A percentile compares a stretch with the other conserved stretches of the same genome.
phyloP scores from a whole-genome alignment of 1,140 invertebrate species.

The Heliconius himera region DNA sequence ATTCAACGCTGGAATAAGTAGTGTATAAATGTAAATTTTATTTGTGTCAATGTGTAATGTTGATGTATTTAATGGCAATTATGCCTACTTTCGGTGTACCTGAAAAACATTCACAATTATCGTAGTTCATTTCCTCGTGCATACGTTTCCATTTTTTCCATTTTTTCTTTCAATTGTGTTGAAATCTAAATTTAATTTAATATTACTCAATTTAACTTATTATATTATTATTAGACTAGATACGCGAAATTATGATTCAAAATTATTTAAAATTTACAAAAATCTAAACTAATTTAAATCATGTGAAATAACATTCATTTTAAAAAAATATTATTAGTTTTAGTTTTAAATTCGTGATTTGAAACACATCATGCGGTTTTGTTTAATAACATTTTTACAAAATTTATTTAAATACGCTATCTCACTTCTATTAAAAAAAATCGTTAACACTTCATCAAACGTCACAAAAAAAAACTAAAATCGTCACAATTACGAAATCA shows the following conservation, averaged over 20 bases:
- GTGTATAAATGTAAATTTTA: neutral
- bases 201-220: neutral
- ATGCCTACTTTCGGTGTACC: neutral
- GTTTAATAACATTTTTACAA: neutral
- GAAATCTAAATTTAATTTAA: neutral
- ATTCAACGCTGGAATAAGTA: neutral
- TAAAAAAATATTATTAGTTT: too few species aligned
- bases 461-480: slow-evolving; percentile 33
- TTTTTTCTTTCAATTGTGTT: neutral
- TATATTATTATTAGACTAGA: neutral
- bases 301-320: too few species aligned
- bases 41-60: neutral
- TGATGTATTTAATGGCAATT: neutral
- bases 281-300: too few species aligned
- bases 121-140: neutral
- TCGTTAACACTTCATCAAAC: neutral
- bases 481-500: slow-evolving; percentile 46
- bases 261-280: too few species aligned
- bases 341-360: too few species aligned
- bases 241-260: neutral
- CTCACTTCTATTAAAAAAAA: neutral
- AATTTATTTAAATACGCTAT: too few species aligned
- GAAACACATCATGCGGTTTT: too few species aligned
- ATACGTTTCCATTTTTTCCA: slow-evolving; percentile 1
- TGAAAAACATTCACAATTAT: neutral